Percentiles rank a stretch among this genome's conserved stretches.
phyloP scores from a whole-genome alignment of 1,140 invertebrate genomes.

The Panagrolaimus sp. region DNA sequence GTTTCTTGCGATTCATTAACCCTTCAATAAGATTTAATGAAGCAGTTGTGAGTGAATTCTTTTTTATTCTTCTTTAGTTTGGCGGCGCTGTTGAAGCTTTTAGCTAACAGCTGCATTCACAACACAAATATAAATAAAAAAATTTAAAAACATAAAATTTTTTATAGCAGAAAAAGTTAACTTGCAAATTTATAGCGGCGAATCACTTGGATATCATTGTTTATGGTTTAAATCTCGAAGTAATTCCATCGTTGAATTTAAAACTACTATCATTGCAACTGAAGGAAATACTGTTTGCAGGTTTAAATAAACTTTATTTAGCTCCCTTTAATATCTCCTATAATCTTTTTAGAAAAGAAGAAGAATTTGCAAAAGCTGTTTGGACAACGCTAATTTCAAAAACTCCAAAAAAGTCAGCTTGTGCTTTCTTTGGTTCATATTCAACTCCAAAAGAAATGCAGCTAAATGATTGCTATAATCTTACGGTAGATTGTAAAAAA shows the following conservation, averaged over 20 bases:
- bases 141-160: too few species aligned
- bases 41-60: too few species aligned
- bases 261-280: background rate
- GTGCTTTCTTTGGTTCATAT: background rate
- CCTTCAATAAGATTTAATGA: too few species aligned
- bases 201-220: background rate
- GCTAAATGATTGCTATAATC: background rate
- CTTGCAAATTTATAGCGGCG: background rate
- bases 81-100: too few species aligned
- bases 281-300: background rate
- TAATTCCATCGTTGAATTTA: background rate
- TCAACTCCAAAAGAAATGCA: slow-evolving; percentile 9
- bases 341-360: background rate
- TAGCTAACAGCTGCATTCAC: too few species aligned
- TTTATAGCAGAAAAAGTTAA: background rate
- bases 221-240: background rate
- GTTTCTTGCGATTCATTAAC: too few species aligned
- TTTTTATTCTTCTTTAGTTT: too few species aligned
- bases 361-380: background rate
- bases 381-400: background rate
- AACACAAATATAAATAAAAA: too few species aligned
- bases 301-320: background rate
- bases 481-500: background rate
- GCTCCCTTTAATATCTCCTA: too few species aligned
- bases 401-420: background rate